Percentiles rank a stretch among this genome's conserved stretches.
Conservation (phyloP, 1,140 invertebrate species). For the Leptinotarsa lineolata region DNA sequence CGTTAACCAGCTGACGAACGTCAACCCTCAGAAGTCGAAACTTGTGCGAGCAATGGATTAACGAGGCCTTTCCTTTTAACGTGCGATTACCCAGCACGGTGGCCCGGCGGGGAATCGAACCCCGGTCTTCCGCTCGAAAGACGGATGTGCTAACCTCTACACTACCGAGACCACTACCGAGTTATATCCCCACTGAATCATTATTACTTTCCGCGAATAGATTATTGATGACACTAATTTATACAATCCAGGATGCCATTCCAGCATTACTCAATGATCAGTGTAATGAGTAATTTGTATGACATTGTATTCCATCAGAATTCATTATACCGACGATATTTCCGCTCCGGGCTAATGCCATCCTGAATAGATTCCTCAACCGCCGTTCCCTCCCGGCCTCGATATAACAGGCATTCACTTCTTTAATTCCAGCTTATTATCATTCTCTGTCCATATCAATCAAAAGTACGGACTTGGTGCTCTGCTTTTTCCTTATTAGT, state of each 20-base stretch:
- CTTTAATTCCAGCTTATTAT: conserved; percentile 53
- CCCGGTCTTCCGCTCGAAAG: too few species aligned
- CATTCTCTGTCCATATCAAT: conserved; percentile 55
- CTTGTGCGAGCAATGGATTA: too few species aligned
- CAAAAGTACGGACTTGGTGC: conserved; percentile 45
- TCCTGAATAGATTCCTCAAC: conserved; percentile 6
- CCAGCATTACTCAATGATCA: background rate
- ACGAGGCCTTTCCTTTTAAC: too few species aligned
- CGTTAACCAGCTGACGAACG: too few species aligned
- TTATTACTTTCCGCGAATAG: background rate
- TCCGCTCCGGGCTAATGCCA: background rate
- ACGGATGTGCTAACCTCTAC: too few species aligned
- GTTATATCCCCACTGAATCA: background rate
- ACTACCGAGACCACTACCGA: too few species aligned
- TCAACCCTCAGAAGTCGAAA: too few species aligned
- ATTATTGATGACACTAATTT: background rate
- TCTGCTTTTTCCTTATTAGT: conserved; percentile 53
- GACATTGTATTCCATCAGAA: background rate
- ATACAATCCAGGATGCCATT: background rate
- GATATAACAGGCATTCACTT: conserved; percentile 37
- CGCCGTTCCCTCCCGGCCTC: background rate
- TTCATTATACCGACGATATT: conserved; percentile 3
- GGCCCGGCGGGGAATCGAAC: too few species aligned
- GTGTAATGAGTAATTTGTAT: conserved; percentile 14
- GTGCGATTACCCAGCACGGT: too few species aligned